These are phyloP conservation scores for Hyles euphorbiae DNA, from an alignment of 1,140 invertebrate genomes.

Conservation along the genomic window DNA sequence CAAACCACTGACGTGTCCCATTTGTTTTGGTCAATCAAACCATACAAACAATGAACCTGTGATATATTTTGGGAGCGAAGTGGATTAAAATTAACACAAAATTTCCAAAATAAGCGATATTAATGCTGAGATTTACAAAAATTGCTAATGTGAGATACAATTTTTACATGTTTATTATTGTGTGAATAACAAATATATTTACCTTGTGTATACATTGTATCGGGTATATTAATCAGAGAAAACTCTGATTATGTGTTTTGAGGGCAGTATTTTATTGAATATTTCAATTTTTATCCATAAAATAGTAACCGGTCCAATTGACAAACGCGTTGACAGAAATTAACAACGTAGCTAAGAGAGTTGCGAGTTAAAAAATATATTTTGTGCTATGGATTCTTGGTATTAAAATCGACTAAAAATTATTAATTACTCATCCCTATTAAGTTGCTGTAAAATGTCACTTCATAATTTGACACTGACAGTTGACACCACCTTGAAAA, in stretches of 20 bases:
- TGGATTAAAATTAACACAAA: too few relatives aligned
- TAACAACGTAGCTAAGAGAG: constrained; percentile 48
- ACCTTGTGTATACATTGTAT: constrained; percentile 32
- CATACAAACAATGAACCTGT: too few relatives aligned
- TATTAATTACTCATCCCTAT: too few relatives aligned
- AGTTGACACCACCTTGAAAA: constrained; percentile 8
- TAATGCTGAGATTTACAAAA: too few relatives aligned
- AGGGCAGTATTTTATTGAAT: background rate
- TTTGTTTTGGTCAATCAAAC: constrained; percentile 6
- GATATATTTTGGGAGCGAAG: too few relatives aligned
- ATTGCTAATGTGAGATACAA: too few relatives aligned
- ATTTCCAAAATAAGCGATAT: too few relatives aligned
- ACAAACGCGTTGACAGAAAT: constrained; percentile 40
- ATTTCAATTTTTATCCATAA: background rate
- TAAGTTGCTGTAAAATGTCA: too few relatives aligned
- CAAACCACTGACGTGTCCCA: constrained; percentile 58
- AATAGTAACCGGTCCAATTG: constrained; percentile 30
- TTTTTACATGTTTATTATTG: background rate
- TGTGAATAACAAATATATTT: constrained; percentile 13
- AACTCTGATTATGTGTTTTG: constrained; percentile 10
- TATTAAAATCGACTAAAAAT: too few relatives aligned
- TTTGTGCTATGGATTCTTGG: too few relatives aligned
- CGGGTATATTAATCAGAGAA: constrained; percentile 10
- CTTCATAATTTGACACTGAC: constrained; percentile 8
- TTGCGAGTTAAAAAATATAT: constrained; percentile 7